phyloP scores from a whole-genome alignment of 1,140 invertebrate genomes.

The Onthophagus taurus region DNA sequence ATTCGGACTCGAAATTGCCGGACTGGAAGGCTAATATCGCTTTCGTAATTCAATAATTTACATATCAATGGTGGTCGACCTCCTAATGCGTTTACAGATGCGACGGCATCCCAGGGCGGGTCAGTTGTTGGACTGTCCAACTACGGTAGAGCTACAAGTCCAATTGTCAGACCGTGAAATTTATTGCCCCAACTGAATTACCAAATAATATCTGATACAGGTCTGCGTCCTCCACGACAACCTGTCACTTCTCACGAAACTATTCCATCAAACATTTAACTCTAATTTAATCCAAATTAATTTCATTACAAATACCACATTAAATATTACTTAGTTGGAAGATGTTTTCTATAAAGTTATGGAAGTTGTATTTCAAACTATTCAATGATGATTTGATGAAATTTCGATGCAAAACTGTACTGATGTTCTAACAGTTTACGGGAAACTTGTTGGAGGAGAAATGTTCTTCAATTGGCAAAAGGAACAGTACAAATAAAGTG shows the following conservation, averaged over 20 bases:
- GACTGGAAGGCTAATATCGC: conserved; percentile 4
- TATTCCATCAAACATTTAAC: background rate
- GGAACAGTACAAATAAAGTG: no score
- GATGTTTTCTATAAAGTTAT: no score
- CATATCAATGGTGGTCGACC: conserved; percentile 7
- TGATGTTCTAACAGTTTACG: no score
- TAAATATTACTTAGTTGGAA: background rate
- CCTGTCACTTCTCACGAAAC: background rate
- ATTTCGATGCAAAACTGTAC: background rate
- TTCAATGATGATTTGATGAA: background rate
- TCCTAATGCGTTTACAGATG: conserved; percentile 6
- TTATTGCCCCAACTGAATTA: conserved; percentile 4
- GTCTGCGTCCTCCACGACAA: background rate
- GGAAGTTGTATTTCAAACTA: no score
- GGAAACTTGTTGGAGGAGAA: no score
- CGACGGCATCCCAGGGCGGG: background rate
- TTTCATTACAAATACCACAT: background rate
- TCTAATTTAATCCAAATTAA: no score
- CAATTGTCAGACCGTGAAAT: conserved; percentile 4
- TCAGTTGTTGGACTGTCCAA: conserved; percentile 4
- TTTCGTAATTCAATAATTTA: conserved; percentile 9
- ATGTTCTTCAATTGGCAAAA: no score
- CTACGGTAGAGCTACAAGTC: conserved; percentile 8
- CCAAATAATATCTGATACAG: conserved; percentile 3
- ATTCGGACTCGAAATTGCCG: no score